Evolutionary conservation across 2,888 invertebrate species (phyloP), one percentile per base, ranked within the genome.

Genomic region (Coenonympha arcania): DNA sequence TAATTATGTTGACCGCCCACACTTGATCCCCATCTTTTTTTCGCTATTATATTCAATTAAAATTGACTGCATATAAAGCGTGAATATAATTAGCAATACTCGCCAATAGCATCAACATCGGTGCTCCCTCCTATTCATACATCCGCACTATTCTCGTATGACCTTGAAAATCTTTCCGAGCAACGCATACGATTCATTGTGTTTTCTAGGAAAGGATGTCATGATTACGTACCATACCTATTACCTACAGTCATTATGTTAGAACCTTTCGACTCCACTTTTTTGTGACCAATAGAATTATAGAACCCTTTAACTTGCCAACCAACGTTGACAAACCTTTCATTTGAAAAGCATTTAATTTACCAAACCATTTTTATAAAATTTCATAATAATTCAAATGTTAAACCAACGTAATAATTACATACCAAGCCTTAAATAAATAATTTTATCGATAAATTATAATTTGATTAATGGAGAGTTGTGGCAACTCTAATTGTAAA

Each of bases 141-240:
- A 63, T 61, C 58, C 62, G 64, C 65, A 73, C 72, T 80, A 79
- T 79, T 78, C 76, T 74, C 59, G 71, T 57, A 54, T 62, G 78
- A 61, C 81, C 81, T 81, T 79, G 76, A 67, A 62, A 59, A 68
- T 69, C 64, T 64, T 70, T 69, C 71, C 52, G 63, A 69, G 69
- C 67, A 69, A 68, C 68, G 64, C 56, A 62, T 68, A 65, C 68
- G 65, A 57, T 62, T 62, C 61, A 54, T 55, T 55, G 56, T 42
- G 48, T 55, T 56, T 61, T 64, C 61, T 62, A 63, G 56, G 60
- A 59, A 61, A 61, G 58, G 62, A 61, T 61, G 59, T 37, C 33
- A 45, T 37, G 41, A 55, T 60, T 58, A 50, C 48, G 42, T 51
- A 50, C 50, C 37, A n/a, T n/a, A n/a, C n/a, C n/a, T n/a, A n/a